Evolutionary conservation across 2,797 vertebrate genomes (phyloP), one percentile per base, ranked within the genome.

Genomic region (Pantherophis alleghaniensis): DNA sequence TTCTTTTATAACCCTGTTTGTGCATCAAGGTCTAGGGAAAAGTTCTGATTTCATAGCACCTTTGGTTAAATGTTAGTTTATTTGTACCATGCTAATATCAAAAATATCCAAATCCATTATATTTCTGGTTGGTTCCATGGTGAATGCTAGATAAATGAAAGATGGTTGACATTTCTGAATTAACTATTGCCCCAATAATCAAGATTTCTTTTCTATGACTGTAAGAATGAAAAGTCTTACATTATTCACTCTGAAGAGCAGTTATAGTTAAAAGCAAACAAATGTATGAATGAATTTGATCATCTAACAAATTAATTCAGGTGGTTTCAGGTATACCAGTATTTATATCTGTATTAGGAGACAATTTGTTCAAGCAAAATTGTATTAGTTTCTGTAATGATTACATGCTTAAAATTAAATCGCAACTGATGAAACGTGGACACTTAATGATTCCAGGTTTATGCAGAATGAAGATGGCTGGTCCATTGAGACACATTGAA

Each of bases 401-500:
- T 63, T 55, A 69, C 47, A 61, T 51, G 7, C 57, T 60, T 86
- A 83, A 37, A 22, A 91, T 14, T 87, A 74, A 55, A 91, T 66
- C 93, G 91, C 90, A 95, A 90, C 79, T 94, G 93, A 95, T 92
- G 37, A 86, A 86, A 53, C 69, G 91, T 92, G 86, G 95, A 95
- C 95, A 95, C 91, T 93, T 92, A 42, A 90, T 13, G 83, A 96
- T 96, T 96, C 66, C 93, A 98, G 97, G 94, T 83, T 56, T 94
- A 90, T 90, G 32, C 60, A 79, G 56, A 69, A 14, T 94, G 94
- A 98, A 97, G 96, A 99, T 98, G 98, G 94, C 97, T 93, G 97
- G 94, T 95, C 98, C 98, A 7, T 95, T 57, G 53, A 97, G 97
- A 66, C 98, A 98, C 94, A 95, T 98, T 83, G 97, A 96, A 93